Evolutionary conservation across 2,113 vertebrate genomes (phyloP), one percentile per base, ranked within the genome.

Genomic region (Colius striatus): DNA sequence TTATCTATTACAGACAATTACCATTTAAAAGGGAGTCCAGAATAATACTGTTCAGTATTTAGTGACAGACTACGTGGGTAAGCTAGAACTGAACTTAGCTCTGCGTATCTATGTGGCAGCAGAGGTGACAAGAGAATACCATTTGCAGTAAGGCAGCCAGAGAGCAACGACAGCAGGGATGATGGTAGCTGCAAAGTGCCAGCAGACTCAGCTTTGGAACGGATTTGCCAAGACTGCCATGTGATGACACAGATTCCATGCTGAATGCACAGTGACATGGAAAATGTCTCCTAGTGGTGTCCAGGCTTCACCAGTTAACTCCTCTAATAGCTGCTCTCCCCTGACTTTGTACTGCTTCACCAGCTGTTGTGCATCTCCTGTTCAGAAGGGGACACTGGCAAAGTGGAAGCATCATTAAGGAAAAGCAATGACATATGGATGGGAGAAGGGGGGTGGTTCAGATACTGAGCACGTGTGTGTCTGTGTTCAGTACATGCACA

Each of bases 351-450:
- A 43, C 92, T 96, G 94, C 97, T 96, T 96, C 96, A 96, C 96
- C 97, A 98, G 97, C 97, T 98, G 96, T 90, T 97, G 92, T 63
- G 81, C 70, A 89, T 82, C 85, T 95, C 92, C 89, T 95, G 73
- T 77, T 92, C 93, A 81, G 87, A 83, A 86, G 86, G 87, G 75
- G 58, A 81, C 79, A 87, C 75, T 91, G 95, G 95, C 94, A 91
- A 86, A 36, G 78, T 79, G 21, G 66, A 95, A 87, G 81, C 94
- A 82, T 41, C 93, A 91, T 84, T 87, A 90, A 82, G 68, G 67
- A 91, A 96, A 92, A 61, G 62, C 78, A 90, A 13, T 61, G 78
- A 43, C 80, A 82, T 93, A 95, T 75, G 87, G 85, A 92, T 60
- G 62, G 57, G 75, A 91, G 43, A 92, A 71, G 57, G 50, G 75